Evolutionary conservation across 2,113 vertebrate genomes (phyloP).

Genomic region (Coracopsis vasa): DNA sequence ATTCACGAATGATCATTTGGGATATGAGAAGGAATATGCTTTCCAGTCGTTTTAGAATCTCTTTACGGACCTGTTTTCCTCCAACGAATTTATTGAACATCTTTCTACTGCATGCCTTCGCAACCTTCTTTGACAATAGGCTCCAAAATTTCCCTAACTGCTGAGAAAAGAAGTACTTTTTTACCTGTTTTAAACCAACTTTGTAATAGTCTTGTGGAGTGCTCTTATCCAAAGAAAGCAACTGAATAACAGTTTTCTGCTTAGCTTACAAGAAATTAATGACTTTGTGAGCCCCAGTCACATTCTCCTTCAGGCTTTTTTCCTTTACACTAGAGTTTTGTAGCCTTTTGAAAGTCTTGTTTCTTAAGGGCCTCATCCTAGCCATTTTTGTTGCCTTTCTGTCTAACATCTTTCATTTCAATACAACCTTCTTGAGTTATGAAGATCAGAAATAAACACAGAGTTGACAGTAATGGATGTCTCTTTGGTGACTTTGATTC

Average conservation of each 20-base stretch:
- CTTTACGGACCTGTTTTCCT: background rate
- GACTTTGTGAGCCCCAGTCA: background rate
- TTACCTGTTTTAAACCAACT: background rate
- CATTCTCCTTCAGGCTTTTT: background rate
- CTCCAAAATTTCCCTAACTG: background rate
- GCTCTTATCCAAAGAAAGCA: background rate
- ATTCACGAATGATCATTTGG: background rate
- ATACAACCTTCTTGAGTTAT: background rate
- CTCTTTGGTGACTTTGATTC: background rate
- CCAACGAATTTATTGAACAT: background rate
- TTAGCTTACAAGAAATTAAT: background rate
- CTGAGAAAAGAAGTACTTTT: background rate
- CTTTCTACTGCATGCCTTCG: background rate
- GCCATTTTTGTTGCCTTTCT: background rate
- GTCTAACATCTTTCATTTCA: background rate
- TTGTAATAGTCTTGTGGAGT: background rate
- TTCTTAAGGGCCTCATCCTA: background rate
- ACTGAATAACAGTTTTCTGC: background rate
- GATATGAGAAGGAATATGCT: background rate
- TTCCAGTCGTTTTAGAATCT: background rate
- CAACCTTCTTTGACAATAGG: background rate
- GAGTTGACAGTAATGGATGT: accelerated
- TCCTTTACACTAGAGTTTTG: background rate
- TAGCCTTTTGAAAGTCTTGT: background rate
- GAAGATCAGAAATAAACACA: background rate